Base-by-base conservation (phyloP, 1,140 invertebrate species). In the Drosophila jambulina region DNA sequence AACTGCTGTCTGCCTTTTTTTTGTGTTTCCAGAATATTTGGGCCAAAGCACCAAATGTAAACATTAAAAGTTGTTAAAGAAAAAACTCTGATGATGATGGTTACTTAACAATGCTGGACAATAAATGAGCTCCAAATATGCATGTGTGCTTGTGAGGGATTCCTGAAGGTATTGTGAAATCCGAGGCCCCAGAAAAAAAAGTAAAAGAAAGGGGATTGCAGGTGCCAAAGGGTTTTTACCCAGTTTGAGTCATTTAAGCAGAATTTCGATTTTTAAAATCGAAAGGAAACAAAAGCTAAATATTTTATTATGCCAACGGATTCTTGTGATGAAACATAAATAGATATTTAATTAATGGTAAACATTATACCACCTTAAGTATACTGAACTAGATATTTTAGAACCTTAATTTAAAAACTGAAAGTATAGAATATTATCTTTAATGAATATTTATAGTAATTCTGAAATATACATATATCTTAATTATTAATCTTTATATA, bases 61-160 rank as follows among this genome's bases (percentile, higher is more conserved):
- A 86, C 83, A 84, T 71, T 72, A 57, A 51, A 40, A 56, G 68
- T 49, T 23, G 53, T 40, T 56, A 77, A 77, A 36, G 49, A 75
- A 51, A 74, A 72, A 64, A 82, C 54, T 70, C 61, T 15, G 78
- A 74, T 64, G 82, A 82, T 85, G 82, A 82, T 85, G 79, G 83
- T 86, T 86, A 86, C 83, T 87, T 86, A 86, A 86, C 83, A 87
- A 71, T 79, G 80, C 74, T 87, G 58, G 76, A 82, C 82, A 85
- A 82, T 67, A 78, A 78, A 82, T 75, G 78, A 56, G 71, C 27
- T 29, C 53, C 32, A 71, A 57, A 74, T 48, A 57, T 54, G 48
- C 40, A 38, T 32, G 62, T 36, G 77, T 69, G 48, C 45, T 40
- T 34, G 49, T 75, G 42, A 34, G 57, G 29, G 54, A 59, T 62